Evolutionary conservation across 1,140 invertebrate genomes (phyloP), one percentile per base, ranked within the genome.

Genomic region (Bombus waltoni): DNA sequence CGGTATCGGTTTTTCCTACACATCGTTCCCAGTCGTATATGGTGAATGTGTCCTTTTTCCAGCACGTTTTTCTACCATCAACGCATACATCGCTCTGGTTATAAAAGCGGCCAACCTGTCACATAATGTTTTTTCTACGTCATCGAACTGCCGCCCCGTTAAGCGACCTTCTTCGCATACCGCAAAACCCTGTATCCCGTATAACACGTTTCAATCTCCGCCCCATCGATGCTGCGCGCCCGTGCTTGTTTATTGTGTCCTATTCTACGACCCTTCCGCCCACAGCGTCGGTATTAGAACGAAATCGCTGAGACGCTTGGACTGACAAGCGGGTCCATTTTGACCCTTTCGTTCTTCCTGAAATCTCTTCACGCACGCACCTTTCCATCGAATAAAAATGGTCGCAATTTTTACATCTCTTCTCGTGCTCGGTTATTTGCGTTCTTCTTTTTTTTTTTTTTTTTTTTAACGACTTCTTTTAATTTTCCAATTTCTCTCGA

Each of bases 11-110:
- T 84, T 84, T 79, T 62, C 79, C 73, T 68, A 25, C 47, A n/a
- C 32, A n/a, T 53, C 70, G 57, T 47, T 18, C 3, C 10, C n/a
- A 59, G 32, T 10, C 81, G 62, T 76, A 40, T 35, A 42, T 22
- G 73, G 42, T 32, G 70, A 47, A 47, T 47, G 82, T 42, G 73
- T 66, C 73, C 77, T 85, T 85, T 81, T 80, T 78, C 66, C 76
- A 72, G 81, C 71, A 62, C 65, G 76, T 88, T 88, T 89, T 88
- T 89, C 75, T 38, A 44, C 77, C 57, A 88, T 88, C 80, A 82
- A 88, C 81, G 35, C 78, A 22, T 62, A 42, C 85, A 57, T 83
- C 80, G 75, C 35, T 35, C 78, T 74, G 80, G 78, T 68, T 77
- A 77, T 73, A 75, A 86, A 81, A 86, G 71, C 84, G 57, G 35